Evolutionary conservation across 2,797 vertebrate genomes (phyloP).

Genomic region (Gymnoscopelus braueri): DNA sequence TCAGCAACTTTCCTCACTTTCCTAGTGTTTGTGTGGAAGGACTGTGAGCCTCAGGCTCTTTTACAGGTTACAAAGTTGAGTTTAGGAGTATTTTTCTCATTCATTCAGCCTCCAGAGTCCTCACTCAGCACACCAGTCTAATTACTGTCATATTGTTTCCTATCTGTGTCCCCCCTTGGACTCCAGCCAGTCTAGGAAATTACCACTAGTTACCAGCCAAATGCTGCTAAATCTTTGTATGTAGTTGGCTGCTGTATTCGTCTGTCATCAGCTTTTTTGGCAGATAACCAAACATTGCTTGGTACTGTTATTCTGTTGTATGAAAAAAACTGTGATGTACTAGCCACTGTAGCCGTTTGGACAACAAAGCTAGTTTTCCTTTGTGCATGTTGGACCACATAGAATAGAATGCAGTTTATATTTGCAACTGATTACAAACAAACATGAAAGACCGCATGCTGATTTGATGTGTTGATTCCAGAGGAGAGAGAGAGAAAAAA

Average conservation of each 20-base stretch:
- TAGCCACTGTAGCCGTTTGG: neutral
- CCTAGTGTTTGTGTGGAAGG: too few relatives aligned
- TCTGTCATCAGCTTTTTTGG: neutral
- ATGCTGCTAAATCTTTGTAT: conserved; percentile 9
- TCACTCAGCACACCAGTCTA: conserved; percentile 4
- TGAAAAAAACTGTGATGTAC: neutral
- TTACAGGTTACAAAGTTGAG: conserved; percentile 16
- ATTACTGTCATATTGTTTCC: conserved; percentile 39
- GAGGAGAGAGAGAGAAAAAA: neutral
- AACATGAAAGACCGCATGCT: neutral
- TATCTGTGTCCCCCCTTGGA: conserved; percentile 37
- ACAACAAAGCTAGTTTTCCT: neutral
- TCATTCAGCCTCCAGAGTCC: conserved; percentile 2
- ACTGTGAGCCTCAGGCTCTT: conserved; percentile 6
- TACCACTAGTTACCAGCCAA: conserved; percentile 13
- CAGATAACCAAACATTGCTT: neutral
- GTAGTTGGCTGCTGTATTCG: neutral
- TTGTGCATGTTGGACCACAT: neutral
- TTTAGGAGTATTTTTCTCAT: conserved; percentile 19
- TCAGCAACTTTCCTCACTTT: too few relatives aligned
- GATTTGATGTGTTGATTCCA: neutral
- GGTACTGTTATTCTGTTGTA: too few relatives aligned
- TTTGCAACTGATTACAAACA: conserved; percentile 17
- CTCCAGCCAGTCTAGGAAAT: conserved; percentile 7
- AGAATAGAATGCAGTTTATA: neutral